Percentiles rank a stretch among this genome's conserved stretches.
These are phyloP conservation scores for Buathra laborator DNA, from an alignment of 2,888 invertebrate genomes.

Conservation along the genomic window DNA sequence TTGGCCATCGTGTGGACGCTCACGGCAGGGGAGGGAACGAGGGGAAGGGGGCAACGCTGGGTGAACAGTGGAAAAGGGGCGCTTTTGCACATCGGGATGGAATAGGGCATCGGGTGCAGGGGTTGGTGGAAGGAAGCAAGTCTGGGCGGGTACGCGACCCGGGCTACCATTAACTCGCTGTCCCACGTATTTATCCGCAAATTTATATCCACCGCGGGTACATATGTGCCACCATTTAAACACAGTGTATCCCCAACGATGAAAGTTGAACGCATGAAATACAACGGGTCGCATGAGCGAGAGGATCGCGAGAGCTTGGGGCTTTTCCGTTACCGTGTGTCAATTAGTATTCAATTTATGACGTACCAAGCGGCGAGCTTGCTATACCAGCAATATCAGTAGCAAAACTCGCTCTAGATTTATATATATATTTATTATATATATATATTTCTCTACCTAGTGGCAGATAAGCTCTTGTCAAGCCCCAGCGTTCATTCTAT, in stretches of 20 bases:
- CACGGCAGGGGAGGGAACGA: background rate
- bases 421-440: no score
- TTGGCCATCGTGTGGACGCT: constrained; percentile 44
- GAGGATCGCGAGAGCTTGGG: constrained; percentile 46
- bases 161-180: constrained; percentile 78
- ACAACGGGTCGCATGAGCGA: constrained; percentile 63
- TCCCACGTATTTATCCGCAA: constrained; percentile 81
- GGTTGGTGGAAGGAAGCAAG: constrained; percentile 34
- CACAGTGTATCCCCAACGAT: constrained; percentile 69
- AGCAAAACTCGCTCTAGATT: constrained; percentile 57
- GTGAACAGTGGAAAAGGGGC: constrained; percentile 59
- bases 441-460: constrained; percentile 13
- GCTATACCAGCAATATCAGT: constrained; percentile 49
- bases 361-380: constrained; percentile 48
- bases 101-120: constrained; percentile 47
- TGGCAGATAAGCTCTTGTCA: constrained; percentile 25
- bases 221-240: constrained; percentile 79
- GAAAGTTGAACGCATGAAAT: constrained; percentile 80
- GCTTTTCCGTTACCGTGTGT: constrained; percentile 70
- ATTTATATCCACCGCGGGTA: constrained; percentile 79
- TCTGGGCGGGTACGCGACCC: constrained; percentile 32
- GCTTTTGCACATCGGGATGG: constrained; percentile 53
- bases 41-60: constrained; percentile 19
- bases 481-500: background rate
- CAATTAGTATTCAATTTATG: constrained; percentile 81